Evolutionary conservation across 2,113 vertebrate genomes (phyloP), one percentile per base, ranked within the genome.

Genomic region (Gymnarchus niloticus): DNA sequence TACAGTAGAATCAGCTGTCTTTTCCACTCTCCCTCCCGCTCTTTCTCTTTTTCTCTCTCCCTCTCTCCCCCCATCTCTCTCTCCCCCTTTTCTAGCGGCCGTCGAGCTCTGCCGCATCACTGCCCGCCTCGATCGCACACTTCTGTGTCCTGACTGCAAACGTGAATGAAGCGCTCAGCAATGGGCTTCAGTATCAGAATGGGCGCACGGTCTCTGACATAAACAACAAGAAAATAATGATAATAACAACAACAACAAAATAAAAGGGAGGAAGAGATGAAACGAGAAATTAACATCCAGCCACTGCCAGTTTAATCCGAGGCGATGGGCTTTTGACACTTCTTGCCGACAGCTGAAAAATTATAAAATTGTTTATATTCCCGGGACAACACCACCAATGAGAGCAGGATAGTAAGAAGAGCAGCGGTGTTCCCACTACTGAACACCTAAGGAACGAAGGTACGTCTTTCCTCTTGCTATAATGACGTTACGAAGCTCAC

Each of bases 181-280:
- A 94, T 93, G 93, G 91, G 92, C 89, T 90, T 87, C 41, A 25
- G 87, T 9, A 87, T 56, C 90, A 85, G 90, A 88, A 86, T 87
- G 85, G 48, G 88, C 86, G 89, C 81, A 85, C 3, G 19, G 88
- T 23, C 77, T 84, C 84, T 88, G 80, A 87, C 28, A 83, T 28
- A 83, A 80, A 76, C 33, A 52, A 33, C 17, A 19, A 56, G 86
- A 56, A 61, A 23, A 23, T 84, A 83, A 87, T 9, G 6, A 2
- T 12, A n/a, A n/a, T n/a, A n/a, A n/a, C n/a, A n/a, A n/a, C n/a
- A n/a, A n/a, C n/a, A n/a, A n/a, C n/a, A n/a, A 14, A 21, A 41
- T 9, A 19, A 6, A 77, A 44, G 19, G n/a, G 23, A 21, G 8
- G 4, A n/a, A 41, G 19, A 28, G n/a, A 3, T 52, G 78, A 33